Evolutionary conservation across 2,113 vertebrate species (phyloP), one percentile per base, ranked within the genome.

Genomic region (Chaetura pelagica): DNA sequence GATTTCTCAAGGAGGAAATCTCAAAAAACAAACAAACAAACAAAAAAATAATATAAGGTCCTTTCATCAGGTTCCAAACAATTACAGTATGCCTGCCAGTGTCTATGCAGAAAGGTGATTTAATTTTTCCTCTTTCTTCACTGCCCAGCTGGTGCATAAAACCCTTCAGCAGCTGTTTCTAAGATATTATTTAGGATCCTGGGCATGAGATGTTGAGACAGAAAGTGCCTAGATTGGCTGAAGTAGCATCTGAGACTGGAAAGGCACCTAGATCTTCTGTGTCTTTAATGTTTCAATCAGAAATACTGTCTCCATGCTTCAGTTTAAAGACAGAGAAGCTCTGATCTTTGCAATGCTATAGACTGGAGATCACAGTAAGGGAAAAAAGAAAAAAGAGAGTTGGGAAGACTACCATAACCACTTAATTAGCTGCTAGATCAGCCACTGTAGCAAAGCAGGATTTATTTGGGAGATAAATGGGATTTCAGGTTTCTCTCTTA

Each of bases 381-480:
- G 79, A 32, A 55, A 68, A 30, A 34, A 8, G 51, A 34, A 54
- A 61, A 55, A 48, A 24, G 3, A 42, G 4, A 35, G 49, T 64
- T 35, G 29, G 38, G 66, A 89, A 90, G 46, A 61, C 75, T 88
- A 84, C 92, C 84, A 89, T 90, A 97, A 95, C 78, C 77, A 79
- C 90, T 97, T 96, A 97, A 96, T 97, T 95, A 95, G 64, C 68
- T 93, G 52, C 87, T 96, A 96, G 91, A 95, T 92, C 77, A 90
- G 87, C 73, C 88, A 85, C 90, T 94, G 82, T 90, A 97, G 87
- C 75, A 87, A 29, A 72, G 79, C 42, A 61, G 77, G 75, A 96
- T 92, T 87, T 97, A 83, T 96, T 79, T 89, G 69, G 67, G 90
- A 93, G 93, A 89, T 51, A 96, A 96, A 96, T 80, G 72, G 63